Evolutionary conservation across 2,888 invertebrate genomes (phyloP).

Genomic region (Sepiola atlantica): DNA sequence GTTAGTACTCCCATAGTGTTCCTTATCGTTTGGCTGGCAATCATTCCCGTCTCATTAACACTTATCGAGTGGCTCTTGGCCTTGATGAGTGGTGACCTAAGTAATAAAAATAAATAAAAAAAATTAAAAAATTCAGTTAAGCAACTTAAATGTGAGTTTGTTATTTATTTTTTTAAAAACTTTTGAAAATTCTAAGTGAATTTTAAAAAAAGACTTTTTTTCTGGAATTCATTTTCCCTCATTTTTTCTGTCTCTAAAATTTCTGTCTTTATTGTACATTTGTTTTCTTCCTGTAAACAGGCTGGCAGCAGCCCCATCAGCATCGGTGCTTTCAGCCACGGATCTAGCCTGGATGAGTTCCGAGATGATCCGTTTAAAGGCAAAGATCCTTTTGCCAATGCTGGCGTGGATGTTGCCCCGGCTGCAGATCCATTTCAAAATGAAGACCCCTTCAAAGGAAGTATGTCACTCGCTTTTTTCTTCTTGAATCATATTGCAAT

Average conservation of each 20-base stretch:
- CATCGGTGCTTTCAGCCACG: constrained; percentile 66
- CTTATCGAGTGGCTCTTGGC: too few species aligned
- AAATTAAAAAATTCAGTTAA: too few species aligned
- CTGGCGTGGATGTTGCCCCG: constrained; percentile 74
- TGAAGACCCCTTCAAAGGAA: constrained; percentile 72
- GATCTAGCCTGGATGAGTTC: constrained; percentile 60
- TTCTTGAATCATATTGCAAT: background rate
- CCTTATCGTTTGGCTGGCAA: too few species aligned
- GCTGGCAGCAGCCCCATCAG: constrained; percentile 67
- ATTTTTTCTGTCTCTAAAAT: background rate
- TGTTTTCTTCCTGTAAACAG: constrained; percentile 51
- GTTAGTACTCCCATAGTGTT: too few species aligned
- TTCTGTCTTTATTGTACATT: background rate
- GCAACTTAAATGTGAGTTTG: too few species aligned
- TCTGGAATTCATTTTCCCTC: background rate
- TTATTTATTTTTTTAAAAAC: too few species aligned
- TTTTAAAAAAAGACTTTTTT: background rate
- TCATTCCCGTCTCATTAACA: too few species aligned
- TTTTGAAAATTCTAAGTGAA: too few species aligned
- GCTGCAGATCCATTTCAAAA: constrained; percentile 77
- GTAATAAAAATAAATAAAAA: too few species aligned
- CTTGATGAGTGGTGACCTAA: too few species aligned
- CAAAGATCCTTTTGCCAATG: constrained; percentile 76
- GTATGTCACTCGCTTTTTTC: constrained; percentile 54
- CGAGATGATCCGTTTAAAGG: constrained; percentile 75